Evolutionary conservation across 2,888 invertebrate genomes (phyloP), one percentile per base, ranked within the genome.

Genomic region (Caenorhabditis wallacei): DNA sequence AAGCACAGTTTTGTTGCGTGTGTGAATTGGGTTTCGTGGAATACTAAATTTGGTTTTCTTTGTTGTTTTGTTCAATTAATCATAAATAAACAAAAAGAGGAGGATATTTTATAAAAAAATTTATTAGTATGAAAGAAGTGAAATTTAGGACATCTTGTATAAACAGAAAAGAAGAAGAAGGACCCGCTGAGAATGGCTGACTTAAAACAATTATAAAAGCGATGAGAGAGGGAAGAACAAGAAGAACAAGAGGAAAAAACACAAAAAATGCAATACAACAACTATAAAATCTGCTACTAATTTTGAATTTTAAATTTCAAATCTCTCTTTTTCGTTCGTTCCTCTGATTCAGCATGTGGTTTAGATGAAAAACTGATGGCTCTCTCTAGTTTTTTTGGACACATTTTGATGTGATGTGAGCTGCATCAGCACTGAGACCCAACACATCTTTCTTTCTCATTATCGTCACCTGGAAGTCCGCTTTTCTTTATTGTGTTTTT

Each of bases 241-340:
- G 8, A 46, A 24, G 35, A 48, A 40, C 3, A n/a, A 35, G 11
- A 18, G 3, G 13, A 20, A 59, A 40, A 37, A 20, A 43, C n/a
- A 37, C 20, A 20, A 26, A 13, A 59, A 68, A 46, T 61, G 68
- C 59, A 76, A 68, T 69, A 43, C 61, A 37, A 53, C 69, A 51
- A 53, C 78, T 78, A 78, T 63, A 37, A 69, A 70, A 59, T 78
- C 69, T 78, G 78, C 63, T 63, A 78, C 78, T 78, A 78, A 78
- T 78, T 78, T 78, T 43, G 48, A 76, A 76, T 48, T 66, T 59
- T 46, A 35, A 66, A 66, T 66, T 66, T 66, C 66, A 53, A 53
- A 40, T 24, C 18, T 68, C 48, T 43, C n/a, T 22, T 61, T 43
- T 63, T 59, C 30, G 56, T 75, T 66, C 72, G 64, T 66, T 74